Base-by-base conservation (phyloP, 1,140 invertebrate genomes). In the Drosophila trapezifrons region DNA sequence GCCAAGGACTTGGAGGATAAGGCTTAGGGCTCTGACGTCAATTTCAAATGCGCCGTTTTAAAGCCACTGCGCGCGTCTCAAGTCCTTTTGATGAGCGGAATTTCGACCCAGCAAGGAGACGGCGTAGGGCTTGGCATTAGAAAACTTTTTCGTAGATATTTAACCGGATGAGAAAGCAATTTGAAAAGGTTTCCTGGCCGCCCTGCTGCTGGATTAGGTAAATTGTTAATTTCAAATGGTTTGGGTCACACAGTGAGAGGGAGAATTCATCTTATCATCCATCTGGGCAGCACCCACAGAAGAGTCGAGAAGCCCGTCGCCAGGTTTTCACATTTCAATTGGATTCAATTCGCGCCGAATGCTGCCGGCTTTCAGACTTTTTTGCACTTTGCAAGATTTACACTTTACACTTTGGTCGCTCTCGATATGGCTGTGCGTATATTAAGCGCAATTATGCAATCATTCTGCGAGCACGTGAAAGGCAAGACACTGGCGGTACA, bases 1-100 rank as follows among this genome's bases (percentile, higher is more conserved):
- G 27, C 8, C 13, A 35, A 22, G 27, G 35, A 22, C 65, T 69
- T 43, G 46, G 37, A 69, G 65, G 65, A 69, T 74, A 82, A 82
- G 58, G 47, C 69, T 67, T 66, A 60, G 43, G 37, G 46, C 77
- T 22, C 71, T 79, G 82, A 79, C 83, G 71, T 79, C 82, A 87
- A 79, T 78, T 76, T 71, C 25, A 76, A 85, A 70, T 71, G 78
- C 82, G 75, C 75, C 77, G 74, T 71, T 63, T 78, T 47, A 25
- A 25, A 70, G 75, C 17, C 55, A 77, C 56, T 77, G 56, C 27
- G 27, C 25, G 49, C 37, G 27, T 27, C 69, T 42, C 52, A 25
- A 71, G 65, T 40, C 43, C 52, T 40, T 71, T 72, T 49, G 51
- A 55, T 47, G 49, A 42, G 20, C 12, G 51, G 35, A 58, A 47